phyloP scores from a whole-genome alignment of 2,113 vertebrate genomes.

The Grammomys surdaster region DNA sequence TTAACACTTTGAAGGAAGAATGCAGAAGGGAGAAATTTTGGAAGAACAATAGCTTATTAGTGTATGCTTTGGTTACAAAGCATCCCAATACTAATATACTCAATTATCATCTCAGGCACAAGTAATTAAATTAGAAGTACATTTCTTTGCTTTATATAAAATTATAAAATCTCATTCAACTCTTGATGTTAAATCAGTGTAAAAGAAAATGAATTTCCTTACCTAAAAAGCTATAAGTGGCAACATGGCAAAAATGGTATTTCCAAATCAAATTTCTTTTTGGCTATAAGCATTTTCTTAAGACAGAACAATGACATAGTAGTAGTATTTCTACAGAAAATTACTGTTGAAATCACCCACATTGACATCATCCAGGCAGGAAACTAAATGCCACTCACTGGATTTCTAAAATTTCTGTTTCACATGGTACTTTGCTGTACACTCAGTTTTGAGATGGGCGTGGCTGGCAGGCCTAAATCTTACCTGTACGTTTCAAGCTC shows the following conservation, averaged over 20 bases:
- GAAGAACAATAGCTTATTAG: conserved; percentile 60
- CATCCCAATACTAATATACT: conserved; percentile 50
- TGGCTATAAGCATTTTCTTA: conserved; percentile 33
- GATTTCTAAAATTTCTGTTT: conserved; percentile 13
- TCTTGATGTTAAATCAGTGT: conserved; percentile 56
- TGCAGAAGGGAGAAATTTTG: conserved; percentile 18
- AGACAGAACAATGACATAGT: conserved; percentile 40
- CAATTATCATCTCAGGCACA: conserved; percentile 45
- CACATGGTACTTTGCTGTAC: not conserved
- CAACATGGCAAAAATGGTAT: conserved; percentile 57
- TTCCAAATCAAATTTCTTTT: conserved; percentile 55
- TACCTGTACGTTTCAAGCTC: conserved; percentile 48
- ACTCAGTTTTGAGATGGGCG: not conserved
- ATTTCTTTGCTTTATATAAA: conserved; percentile 61
- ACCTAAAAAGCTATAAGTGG: conserved; percentile 52
- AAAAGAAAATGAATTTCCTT: conserved; percentile 58
- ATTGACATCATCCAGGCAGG: conserved; percentile 22
- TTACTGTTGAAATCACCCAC: conserved; percentile 8
- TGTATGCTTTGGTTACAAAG: conserved; percentile 52
- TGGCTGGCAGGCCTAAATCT: conserved; percentile 20
- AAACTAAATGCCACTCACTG: conserved; percentile 46
- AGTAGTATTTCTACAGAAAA: conserved; percentile 46
- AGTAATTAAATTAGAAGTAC: conserved; percentile 61
- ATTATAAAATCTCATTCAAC: conserved; percentile 63
- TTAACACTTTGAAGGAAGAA: conserved; percentile 53